Conservation (phyloP, 2,797 vertebrate genomes). For the Odontamblyopus lacepedii region DNA sequence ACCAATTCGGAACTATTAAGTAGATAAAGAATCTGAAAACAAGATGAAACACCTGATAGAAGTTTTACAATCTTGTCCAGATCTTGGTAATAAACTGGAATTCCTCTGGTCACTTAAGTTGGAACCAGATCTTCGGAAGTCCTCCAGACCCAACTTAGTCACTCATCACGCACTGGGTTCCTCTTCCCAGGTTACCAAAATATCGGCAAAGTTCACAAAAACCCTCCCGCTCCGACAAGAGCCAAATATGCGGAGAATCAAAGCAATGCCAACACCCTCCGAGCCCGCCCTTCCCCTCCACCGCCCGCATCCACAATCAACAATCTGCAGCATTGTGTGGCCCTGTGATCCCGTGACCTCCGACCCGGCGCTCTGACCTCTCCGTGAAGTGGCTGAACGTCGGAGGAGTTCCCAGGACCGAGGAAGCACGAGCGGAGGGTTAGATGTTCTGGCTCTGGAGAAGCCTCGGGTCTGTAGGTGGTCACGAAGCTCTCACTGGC, state of each 20-base stretch:
- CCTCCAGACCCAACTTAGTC: not conserved
- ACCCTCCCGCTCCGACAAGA: conserved; percentile 25
- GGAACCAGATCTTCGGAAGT: not conserved
- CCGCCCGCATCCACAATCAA: conserved; percentile 70
- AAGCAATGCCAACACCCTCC: conserved; percentile 41
- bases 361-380: conserved; percentile 77
- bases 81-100: not conserved
- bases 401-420: conserved; percentile 72
- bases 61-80: too few relatives aligned
- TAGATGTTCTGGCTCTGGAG: conserved; percentile 49
- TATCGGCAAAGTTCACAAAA: conserved; percentile 34
- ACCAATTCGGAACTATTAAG: too few relatives aligned
- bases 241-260: conserved; percentile 47
- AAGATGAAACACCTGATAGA: too few relatives aligned
- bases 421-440: conserved; percentile 4
- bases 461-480: conserved; percentile 1
- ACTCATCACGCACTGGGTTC: not conserved
- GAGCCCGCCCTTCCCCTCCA: conserved; percentile 42
- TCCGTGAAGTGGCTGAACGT: conserved; percentile 62
- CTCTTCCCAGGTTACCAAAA: conserved; percentile 22
- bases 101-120: not conserved
- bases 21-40: too few relatives aligned
- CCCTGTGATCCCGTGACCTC: conserved; percentile 79
- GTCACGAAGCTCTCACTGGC: conserved; percentile 3
- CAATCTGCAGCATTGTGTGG: conserved; percentile 78